Conservation (phyloP, 1,140 invertebrate genomes). For the Matsumurasca onukii region DNA sequence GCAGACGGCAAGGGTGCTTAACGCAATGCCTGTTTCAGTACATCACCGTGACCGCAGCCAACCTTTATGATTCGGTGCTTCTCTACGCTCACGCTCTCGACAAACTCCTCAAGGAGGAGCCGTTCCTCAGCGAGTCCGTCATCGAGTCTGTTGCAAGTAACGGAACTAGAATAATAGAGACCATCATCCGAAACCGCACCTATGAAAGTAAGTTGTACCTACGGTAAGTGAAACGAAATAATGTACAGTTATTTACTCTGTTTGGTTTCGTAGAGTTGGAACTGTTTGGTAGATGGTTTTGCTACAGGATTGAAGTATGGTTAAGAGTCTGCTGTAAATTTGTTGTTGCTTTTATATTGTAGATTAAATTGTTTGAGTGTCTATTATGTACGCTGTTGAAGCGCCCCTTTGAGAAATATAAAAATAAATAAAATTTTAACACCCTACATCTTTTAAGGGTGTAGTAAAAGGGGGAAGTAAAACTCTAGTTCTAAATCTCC, state of each 20-base stretch:
- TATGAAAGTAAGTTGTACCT: conserved; percentile 71
- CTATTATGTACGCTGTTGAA: neutral
- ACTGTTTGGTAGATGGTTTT: too few relatives aligned
- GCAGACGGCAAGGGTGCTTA: too few relatives aligned
- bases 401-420: neutral
- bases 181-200: conserved; percentile 71
- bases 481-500: too few relatives aligned
- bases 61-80: conserved; percentile 93
- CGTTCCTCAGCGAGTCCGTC: conserved; percentile 56
- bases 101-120: conserved; percentile 59
- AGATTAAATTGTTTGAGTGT: neutral
- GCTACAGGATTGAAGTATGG: neutral
- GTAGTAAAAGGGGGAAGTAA: too few relatives aligned
- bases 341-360: neutral
- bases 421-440: too few relatives aligned
- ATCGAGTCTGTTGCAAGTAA: conserved; percentile 73
- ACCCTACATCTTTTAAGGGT: too few relatives aligned
- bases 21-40: conserved; percentile 66
- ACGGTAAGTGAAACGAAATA: too few relatives aligned
- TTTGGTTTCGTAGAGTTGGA: neutral
- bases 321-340: neutral
- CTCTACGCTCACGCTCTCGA: conserved; percentile 87
- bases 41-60: conserved; percentile 91
- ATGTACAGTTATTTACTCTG: too few relatives aligned
- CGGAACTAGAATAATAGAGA: conserved; percentile 74